Evolutionary conservation across 2,888 invertebrate genomes (phyloP).

Genomic region (Microplitis manilae): DNA sequence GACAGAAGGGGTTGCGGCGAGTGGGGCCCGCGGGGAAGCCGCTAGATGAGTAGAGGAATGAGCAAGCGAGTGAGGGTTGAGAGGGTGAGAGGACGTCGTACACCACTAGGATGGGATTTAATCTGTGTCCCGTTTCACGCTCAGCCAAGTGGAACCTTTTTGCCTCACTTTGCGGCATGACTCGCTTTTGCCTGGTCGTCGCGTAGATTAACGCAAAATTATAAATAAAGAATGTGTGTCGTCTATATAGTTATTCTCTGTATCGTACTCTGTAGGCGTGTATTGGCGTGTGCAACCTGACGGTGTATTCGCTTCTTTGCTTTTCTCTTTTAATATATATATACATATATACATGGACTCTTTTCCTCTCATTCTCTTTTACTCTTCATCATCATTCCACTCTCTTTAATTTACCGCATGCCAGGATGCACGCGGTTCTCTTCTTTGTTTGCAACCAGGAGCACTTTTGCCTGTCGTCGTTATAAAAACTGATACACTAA

Average conservation of each 20-base stretch:
- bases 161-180: constrained; percentile 71
- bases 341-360: neutral
- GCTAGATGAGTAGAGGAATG: constrained; percentile 29
- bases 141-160: constrained; percentile 74
- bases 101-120: constrained; percentile 73
- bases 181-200: constrained; percentile 71
- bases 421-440: constrained; percentile 22
- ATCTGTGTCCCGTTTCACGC: constrained; percentile 76
- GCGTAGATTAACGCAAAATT: constrained; percentile 74
- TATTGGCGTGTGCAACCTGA: constrained; percentile 33
- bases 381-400: neutral
- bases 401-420: constrained; percentile 25
- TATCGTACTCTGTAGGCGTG: constrained; percentile 47
- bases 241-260: constrained; percentile 22
- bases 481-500: constrained; percentile 16
- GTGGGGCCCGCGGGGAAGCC: no score
- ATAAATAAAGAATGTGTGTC: constrained; percentile 71
- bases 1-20: neutral
- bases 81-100: constrained; percentile 60
- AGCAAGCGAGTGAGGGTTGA: constrained; percentile 37
- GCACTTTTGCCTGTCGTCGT: constrained; percentile 16
- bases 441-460: constrained; percentile 18
- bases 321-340: neutral
- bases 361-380: constrained; percentile 11
- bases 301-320: constrained; percentile 18